Conservation (phyloP, 1,140 invertebrate species). For the Bombus haemorrhoidalis region DNA sequence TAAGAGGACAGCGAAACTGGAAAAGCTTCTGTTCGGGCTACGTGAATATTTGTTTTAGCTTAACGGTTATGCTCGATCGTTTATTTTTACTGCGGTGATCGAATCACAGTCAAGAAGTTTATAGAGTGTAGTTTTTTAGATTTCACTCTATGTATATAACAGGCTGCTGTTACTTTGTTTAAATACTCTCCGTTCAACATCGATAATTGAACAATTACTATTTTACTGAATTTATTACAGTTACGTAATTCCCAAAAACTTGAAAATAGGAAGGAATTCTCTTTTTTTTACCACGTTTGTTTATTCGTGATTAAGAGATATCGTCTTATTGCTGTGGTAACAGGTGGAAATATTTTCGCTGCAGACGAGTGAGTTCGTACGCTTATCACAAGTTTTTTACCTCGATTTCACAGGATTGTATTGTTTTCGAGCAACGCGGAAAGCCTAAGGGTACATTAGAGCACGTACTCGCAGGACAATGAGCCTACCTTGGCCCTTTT, state of each 20-base stretch:
- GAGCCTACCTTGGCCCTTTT: slow-evolving; percentile 49
- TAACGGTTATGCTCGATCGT: neutral
- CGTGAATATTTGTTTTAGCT: slow-evolving; percentile 20
- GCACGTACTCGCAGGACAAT: slow-evolving; percentile 53
- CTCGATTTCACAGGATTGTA: slow-evolving; percentile 27
- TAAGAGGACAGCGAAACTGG: neutral
- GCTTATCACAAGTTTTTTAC: neutral
- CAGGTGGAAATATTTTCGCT: neutral
- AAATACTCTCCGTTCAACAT: no score
- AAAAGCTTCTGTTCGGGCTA: neutral
- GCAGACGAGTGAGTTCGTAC: neutral
- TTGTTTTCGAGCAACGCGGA: slow-evolving; percentile 37
- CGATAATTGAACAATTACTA: no score
- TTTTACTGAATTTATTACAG: no score
- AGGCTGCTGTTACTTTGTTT: no score
- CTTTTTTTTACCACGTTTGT: neutral
- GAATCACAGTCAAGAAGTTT: neutral
- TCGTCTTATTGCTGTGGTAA: neutral
- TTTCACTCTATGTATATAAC: no score
- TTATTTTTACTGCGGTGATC: neutral
- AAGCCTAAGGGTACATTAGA: slow-evolving; percentile 36
- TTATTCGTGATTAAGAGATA: neutral
- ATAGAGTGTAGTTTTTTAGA: neutral
- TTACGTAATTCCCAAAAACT: no score
- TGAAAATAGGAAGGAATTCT: neutral